Evolutionary conservation across 35 echinoderm and acorn worm genomes (phyloP), one percentile per base, ranked within the genome.

Genomic region (Acanthaster planci): DNA sequence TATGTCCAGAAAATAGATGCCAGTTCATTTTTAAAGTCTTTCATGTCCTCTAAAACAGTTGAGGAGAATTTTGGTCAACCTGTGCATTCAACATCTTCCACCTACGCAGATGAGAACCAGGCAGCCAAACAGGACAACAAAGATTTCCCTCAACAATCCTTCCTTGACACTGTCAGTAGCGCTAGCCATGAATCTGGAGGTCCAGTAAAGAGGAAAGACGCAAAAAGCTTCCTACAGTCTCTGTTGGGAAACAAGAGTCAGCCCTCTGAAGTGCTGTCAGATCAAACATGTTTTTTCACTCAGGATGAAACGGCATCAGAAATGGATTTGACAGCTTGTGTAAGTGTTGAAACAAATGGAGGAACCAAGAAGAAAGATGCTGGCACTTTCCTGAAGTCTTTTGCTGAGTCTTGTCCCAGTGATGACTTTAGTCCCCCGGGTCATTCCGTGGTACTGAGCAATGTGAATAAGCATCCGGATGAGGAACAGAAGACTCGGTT

Each of bases 291-390:
- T 7, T 58, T 83, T 8, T 83, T 83, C 58, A 27, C 29, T 10
- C 38, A 83, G 38, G 53, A 83, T 83, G 80, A n/a, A 0, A 3
- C 38, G 7, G 38, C 14, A 9, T 26, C 52, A 83, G 80, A 57
- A 52, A 83, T 83, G 80, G 80, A 83, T 30, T 59, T 83, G 27
- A 83, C 80, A 32, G 56, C 51, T 58, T 57, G 51, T 35, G 18
- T 68, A 18, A 34, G 60, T 34, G 12, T 31, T 26, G 29, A 68
- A 34, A 26, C 21, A 68, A 68, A 2, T 1, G 60, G 29, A 2
- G 60, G 60, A 68, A 31, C 9, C 2, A 26, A 30, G 23, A 68
- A 30, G 34, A 68, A 2, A 34, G 60, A 68, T 0, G 22, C 18
- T 4, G 29, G 60, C 34, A 26, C 60, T 68, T 68, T 68, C 60